Conservation (phyloP, 2,888 invertebrate species). For the Aleiodes alternator region DNA sequence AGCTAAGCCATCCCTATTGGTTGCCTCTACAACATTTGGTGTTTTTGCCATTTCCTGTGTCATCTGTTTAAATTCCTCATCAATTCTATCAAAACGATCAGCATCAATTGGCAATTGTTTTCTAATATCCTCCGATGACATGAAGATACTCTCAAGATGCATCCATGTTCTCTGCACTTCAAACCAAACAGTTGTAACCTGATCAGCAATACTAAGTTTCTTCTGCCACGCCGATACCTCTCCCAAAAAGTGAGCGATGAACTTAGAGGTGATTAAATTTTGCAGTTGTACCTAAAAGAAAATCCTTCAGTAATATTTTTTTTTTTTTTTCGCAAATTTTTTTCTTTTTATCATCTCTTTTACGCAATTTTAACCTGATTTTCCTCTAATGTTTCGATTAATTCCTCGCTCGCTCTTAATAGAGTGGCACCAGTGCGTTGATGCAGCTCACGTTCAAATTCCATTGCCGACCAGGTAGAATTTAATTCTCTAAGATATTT, state of each 20-base stretch:
- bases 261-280: constrained; percentile 97
- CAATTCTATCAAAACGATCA: constrained; percentile 92
- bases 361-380: constrained; percentile 84
- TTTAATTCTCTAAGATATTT: constrained; percentile 93
- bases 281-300: constrained; percentile 88
- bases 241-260: constrained; percentile 95
- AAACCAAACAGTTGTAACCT: constrained; percentile 94
- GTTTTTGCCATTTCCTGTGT: constrained; percentile 87
- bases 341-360: neutral
- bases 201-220: constrained; percentile 93
- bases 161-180: constrained; percentile 98
- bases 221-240: constrained; percentile 97
- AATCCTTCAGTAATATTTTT: constrained; percentile 16
- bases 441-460: constrained; percentile 94
- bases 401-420: constrained; percentile 93
- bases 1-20: constrained; percentile 89
- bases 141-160: constrained; percentile 97
- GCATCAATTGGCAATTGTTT: constrained; percentile 96
- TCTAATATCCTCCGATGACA: constrained; percentile 97
- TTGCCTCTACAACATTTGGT: constrained; percentile 93
- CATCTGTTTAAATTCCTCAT: constrained; percentile 90
- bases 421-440: constrained; percentile 90
- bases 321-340: neutral
- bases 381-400: constrained; percentile 97
- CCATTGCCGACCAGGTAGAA: constrained; percentile 94